These are phyloP conservation scores for Salvelinus namaycush DNA, from an alignment of 2,113 vertebrate genomes.

Conservation along the genomic window DNA sequence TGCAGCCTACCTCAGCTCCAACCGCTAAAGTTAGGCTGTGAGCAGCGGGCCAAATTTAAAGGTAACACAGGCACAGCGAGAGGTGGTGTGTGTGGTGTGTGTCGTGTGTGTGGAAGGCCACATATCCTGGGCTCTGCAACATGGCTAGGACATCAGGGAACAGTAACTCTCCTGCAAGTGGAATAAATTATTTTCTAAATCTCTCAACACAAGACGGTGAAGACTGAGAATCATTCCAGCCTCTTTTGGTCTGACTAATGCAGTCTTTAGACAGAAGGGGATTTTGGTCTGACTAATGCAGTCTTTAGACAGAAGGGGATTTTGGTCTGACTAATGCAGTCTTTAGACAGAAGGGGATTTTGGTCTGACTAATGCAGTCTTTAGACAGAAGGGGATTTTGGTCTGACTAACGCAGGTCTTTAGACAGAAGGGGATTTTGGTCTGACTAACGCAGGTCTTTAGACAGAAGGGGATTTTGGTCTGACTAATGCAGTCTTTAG, in stretches of 20 bases:
- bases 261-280: not conserved
- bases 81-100: too few relatives aligned
- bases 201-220: not conserved
- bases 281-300: not conserved
- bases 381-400: not conserved
- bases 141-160: too few relatives aligned
- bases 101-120: not conserved
- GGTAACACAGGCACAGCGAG: too few relatives aligned
- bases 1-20: too few relatives aligned
- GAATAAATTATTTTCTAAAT: not conserved
- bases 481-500: slow-evolving; percentile 7
- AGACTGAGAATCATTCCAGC: not conserved
- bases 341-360: not conserved
- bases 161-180: too few relatives aligned
- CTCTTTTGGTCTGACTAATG: not conserved
- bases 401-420: slow-evolving; percentile 5
- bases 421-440: not conserved
- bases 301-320: not conserved
- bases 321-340: not conserved
- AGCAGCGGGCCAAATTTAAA: too few relatives aligned
- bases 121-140: too few relatives aligned
- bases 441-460: slow-evolving; percentile 7
- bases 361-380: slow-evolving; percentile 5
- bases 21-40: too few relatives aligned
- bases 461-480: not conserved